A percentile compares a stretch with the other conserved stretches of the same genome.
Conservation (phyloP, 1,140 invertebrate genomes). For the Asbolus verrucosus region DNA sequence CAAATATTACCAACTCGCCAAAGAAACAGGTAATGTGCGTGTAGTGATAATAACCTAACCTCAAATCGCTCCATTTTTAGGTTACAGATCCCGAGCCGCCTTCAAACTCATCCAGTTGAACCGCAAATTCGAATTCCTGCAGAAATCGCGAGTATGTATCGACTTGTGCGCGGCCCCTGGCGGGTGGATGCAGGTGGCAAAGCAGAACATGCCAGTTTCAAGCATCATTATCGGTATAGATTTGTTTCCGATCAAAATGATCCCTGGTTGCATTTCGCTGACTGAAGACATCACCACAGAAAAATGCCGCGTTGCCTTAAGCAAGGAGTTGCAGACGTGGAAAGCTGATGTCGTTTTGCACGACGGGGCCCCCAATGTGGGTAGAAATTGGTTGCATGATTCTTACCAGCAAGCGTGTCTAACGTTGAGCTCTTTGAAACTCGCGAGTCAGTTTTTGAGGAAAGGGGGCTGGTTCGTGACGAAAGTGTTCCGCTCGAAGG, state of each 20-base stretch:
- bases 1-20: conserved; percentile 98
- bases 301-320: conserved; percentile 83
- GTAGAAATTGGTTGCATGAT: conserved; percentile 97
- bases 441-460: conserved; percentile 93
- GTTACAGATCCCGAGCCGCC: conserved; percentile 95
- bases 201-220: conserved; percentile 97
- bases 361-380: conserved; percentile 99
- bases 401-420: conserved; percentile 94
- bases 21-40: conserved; percentile 91
- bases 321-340: conserved; percentile 91
- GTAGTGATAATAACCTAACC: background rate
- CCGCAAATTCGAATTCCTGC: conserved; percentile 96
- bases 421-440: conserved; percentile 91
- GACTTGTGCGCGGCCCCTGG: conserved; percentile 99
- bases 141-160: conserved; percentile 94
- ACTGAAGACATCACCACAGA: conserved; percentile 98
- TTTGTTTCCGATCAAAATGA: conserved; percentile 94
- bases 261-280: conserved; percentile 90
- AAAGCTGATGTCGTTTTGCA: conserved; percentile 97
- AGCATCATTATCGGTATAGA: conserved; percentile 95
- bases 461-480: conserved; percentile 98
- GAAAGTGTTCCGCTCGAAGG: conserved; percentile 98
- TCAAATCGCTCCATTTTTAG: conserved; percentile 71
- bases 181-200: conserved; percentile 99
- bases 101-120: conserved; percentile 99